Base-by-base conservation (phyloP, 2,113 vertebrate genomes). In the Crotalus tigris region DNA sequence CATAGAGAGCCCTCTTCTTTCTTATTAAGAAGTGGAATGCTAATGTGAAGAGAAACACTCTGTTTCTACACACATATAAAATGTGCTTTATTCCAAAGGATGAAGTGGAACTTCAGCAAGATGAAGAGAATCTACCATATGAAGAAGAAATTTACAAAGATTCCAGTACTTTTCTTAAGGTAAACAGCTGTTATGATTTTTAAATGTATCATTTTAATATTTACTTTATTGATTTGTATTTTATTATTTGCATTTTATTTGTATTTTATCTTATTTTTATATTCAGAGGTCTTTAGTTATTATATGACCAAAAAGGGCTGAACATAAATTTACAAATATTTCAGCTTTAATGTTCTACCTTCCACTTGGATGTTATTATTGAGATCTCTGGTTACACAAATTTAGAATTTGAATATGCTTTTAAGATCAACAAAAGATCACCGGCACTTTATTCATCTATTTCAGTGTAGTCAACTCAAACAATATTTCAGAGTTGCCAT, bases 111-210 rank as follows among this genome's bases (percentile, higher is more conserved):
- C 97, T 98, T 93, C 99, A 98, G 92, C 99, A 98, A 89, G 98
- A 98, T 26, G 99, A 99, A 91, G 98, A 99, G 95, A 98, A 98
- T 93, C 97, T 98, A 91, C 99, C 98, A 0, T 99, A 99, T 88
- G 99, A 99, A 94, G 99, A 99, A 96, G 98, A 98, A 95, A 98
- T 99, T 95, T 99, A 99, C 96, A 99, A 99, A 96, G 99, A 99
- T 96, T 99, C 99, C 58, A 99, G 99, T 96, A 99, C 99, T 51
- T 99, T 99, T 90, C 98, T 99, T 10, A 99, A 99, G 99, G 99
- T 99, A 95, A 92, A 94, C 15, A 53, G 5, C 26, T 21, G 1
- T 81, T 81, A 44, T 2, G 5, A 69, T 81, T 81, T 81, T 81
- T 21, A 44, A 44, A 44, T 39, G 7, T 44, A 8, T 81, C 44